Evolutionary conservation across 2,113 vertebrate species (phyloP).

Genomic region (Cavia porcellus): DNA sequence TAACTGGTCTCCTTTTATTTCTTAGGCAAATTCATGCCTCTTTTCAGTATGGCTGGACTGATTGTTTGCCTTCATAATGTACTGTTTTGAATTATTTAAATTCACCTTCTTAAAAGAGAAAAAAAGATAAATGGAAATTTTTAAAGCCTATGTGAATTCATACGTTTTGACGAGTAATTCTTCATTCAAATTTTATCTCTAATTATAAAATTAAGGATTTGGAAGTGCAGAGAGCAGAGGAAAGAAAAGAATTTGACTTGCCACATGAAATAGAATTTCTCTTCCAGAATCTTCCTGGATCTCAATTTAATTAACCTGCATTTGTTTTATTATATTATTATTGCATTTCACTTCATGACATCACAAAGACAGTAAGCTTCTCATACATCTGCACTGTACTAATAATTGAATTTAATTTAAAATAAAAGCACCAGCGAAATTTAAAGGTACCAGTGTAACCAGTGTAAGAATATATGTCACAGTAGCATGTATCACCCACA

Average conservation of each 20-base stretch:
- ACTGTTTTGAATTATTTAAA: conserved; percentile 73
- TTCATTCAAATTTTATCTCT: conserved; percentile 68
- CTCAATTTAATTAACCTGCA: conserved; percentile 76
- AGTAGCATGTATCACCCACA: neutral
- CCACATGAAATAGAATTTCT: conserved; percentile 22
- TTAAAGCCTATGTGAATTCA: neutral
- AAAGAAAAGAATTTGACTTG: conserved; percentile 12
- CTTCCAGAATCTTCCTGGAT: conserved; percentile 54
- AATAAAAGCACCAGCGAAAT: conserved; percentile 47
- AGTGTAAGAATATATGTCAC: conserved; percentile 4
- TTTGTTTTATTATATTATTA: conserved; percentile 70
- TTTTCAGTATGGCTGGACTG: neutral
- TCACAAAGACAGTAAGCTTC: conserved; percentile 72
- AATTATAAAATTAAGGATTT: conserved; percentile 61
- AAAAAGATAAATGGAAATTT: conserved; percentile 47
- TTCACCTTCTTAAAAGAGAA: conserved; percentile 25
- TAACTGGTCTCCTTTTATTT: conserved; percentile 51
- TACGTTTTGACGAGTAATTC: conserved; percentile 58
- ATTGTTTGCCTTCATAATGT: conserved; percentile 12
- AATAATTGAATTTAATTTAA: conserved; percentile 72
- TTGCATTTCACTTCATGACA: conserved; percentile 61
- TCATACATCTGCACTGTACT: neutral
- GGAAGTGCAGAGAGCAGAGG: neutral
- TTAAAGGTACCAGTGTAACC: conserved; percentile 42
- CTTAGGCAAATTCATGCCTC: conserved; percentile 48